These are phyloP conservation scores for Sitophilus oryzae DNA, from an alignment of 1,140 invertebrate species.

Conservation along the genomic window DNA sequence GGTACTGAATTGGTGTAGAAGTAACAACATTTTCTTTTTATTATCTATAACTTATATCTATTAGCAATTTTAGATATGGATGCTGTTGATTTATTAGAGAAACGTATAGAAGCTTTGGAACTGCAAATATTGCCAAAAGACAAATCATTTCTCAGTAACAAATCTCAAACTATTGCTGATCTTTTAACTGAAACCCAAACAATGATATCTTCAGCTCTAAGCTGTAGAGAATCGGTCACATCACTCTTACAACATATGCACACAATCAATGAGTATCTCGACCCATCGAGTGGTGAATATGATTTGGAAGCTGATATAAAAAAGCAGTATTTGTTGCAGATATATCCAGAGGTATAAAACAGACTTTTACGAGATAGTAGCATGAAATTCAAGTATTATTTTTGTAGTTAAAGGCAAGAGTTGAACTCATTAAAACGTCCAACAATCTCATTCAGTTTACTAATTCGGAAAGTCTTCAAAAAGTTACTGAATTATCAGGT, in stretches of 20 bases:
- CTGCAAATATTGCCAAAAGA: slow-evolving; percentile 34
- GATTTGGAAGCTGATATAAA: slow-evolving; percentile 37
- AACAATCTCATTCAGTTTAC: slow-evolving; percentile 29
- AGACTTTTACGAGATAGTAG: neutral
- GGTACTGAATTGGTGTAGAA: no score
- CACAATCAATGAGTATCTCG: slow-evolving; percentile 40
- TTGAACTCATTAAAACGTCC: slow-evolving; percentile 33
- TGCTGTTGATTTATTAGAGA: slow-evolving; percentile 37
- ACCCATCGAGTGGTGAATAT: slow-evolving; percentile 36
- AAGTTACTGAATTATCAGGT: slow-evolving; percentile 32
- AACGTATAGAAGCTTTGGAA: slow-evolving; percentile 39
- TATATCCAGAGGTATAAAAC: slow-evolving; percentile 34
- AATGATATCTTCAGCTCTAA: slow-evolving; percentile 41
- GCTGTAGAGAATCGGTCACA: slow-evolving; percentile 39
- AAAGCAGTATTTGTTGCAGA: slow-evolving; percentile 37
- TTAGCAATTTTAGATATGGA: slow-evolving; percentile 31
- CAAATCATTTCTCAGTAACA: slow-evolving; percentile 17
- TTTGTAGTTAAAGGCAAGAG: slow-evolving; percentile 33
- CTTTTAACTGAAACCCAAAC: slow-evolving; percentile 39
- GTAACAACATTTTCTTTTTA: no score
- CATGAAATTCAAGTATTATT: neutral
- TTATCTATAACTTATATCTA: no score
- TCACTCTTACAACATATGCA: slow-evolving; percentile 35
- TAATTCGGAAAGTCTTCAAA: slow-evolving; percentile 34
- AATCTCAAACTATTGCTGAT: slow-evolving; percentile 33